phyloP scores from a whole-genome alignment of 2,888 invertebrate genomes.

The Enoplolaimus lenunculus region DNA sequence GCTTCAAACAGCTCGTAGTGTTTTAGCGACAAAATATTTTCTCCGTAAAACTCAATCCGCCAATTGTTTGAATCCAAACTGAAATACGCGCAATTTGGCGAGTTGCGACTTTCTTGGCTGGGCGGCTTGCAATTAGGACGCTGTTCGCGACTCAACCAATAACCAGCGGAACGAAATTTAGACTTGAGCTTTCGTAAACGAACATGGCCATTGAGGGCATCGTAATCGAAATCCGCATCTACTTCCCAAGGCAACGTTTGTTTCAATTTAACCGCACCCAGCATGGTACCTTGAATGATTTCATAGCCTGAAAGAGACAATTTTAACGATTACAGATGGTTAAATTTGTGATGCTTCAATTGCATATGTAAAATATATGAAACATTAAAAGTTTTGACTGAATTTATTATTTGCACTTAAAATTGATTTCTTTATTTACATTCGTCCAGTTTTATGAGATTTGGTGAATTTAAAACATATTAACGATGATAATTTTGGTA shows the following conservation, averaged over 20 bases:
- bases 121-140: not conserved
- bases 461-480: too few relatives aligned
- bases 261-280: not conserved
- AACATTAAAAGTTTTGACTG: too few relatives aligned
- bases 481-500: too few relatives aligned
- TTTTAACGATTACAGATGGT: too few relatives aligned
- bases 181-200: not conserved
- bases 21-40: not conserved
- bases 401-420: too few relatives aligned
- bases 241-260: conserved; percentile 5
- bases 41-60: conserved; percentile 18
- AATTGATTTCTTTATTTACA: too few relatives aligned
- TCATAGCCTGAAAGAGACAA: not conserved
- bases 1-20: too few relatives aligned
- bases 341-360: too few relatives aligned
- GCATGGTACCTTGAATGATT: not conserved
- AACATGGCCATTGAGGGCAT: not conserved
- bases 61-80: not conserved
- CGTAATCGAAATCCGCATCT: conserved; percentile 4
- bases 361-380: too few relatives aligned
- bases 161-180: not conserved
- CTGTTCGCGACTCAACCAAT: not conserved
- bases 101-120: not conserved
- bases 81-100: not conserved
- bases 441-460: too few relatives aligned